These are phyloP conservation scores for Protobothrops flavoviridis DNA, from an alignment of 2,113 vertebrate genomes.

Conservation along the genomic window DNA sequence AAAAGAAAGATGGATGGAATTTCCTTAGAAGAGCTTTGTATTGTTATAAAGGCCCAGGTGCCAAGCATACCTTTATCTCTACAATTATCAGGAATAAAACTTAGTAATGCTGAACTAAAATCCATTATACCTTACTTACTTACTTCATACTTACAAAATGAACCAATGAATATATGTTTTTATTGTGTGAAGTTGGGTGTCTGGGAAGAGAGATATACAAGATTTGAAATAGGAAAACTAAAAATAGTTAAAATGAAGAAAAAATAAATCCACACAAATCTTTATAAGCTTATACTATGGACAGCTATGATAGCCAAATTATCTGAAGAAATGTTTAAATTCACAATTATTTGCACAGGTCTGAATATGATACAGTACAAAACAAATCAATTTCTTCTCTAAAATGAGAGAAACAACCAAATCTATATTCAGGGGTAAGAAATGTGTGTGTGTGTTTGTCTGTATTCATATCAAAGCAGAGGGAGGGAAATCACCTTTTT, in stretches of 20 bases:
- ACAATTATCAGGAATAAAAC: neutral
- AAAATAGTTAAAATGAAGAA: neutral
- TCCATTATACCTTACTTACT: neutral
- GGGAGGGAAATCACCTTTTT: neutral
- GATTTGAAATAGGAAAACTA: neutral
- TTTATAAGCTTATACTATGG: neutral
- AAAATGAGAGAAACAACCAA: neutral
- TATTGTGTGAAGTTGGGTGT: neutral
- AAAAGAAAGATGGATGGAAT: neutral
- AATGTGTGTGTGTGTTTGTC: neutral
- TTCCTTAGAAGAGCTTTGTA: neutral
- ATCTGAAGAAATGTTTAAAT: neutral
- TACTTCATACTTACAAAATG: neutral
- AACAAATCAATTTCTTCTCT: neutral
- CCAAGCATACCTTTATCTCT: neutral
- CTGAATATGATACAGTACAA: neutral
- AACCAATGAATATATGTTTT: neutral
- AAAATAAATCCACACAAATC: neutral
- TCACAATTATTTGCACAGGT: neutral
- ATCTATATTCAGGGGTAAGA: neutral
- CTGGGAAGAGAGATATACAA: neutral
- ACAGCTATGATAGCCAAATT: neutral
- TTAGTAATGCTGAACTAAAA: neutral
- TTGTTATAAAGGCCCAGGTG: neutral
- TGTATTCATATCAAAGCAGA: neutral